Evolutionary conservation across 92 coral and sea anemone species (phyloP), one percentile per base, ranked within the genome.

Genomic region (Muricea muricata): DNA sequence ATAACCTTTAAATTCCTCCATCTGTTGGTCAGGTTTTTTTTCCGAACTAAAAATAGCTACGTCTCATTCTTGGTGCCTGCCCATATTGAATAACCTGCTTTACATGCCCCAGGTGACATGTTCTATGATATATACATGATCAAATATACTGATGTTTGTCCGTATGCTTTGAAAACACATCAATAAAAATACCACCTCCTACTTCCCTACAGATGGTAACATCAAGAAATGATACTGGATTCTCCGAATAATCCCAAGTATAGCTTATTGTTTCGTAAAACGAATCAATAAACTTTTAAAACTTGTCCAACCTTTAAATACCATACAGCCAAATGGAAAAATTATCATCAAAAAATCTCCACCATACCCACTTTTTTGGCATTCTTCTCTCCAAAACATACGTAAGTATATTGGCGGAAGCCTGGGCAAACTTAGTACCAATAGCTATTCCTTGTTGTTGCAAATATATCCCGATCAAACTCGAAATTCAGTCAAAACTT

Each of bases 81-180:
- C 75, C 75, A 68, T 30, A 68, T 26, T 47, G 75, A 34, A 68
- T 68, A 20, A 26, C 75, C 75, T 33, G 40, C 18, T 30, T 68
- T 20, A 68, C 46, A 68, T 68, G 75, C 48, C 29, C 37, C 71
- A 39, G 71, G 29, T 65, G 71, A 10, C 71, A 65, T 34, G 71
- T 26, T 0, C 71, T 65, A 65, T 65, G 71, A 10, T 39, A 65
- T 34, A 39, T 26, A 3, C 71, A 26, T 26, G 18, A 68, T 23
- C 37, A 20, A 47, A 68, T 33, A 68, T 68, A 34, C 75, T 68
- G 75, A 26, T 68, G 75, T 0, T 24, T 68, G 13, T 68, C 75
- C 50, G 46, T 41, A 29, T 20, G 28, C 20, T 68, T 34, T 3
- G 42, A 30, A 68, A 33, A 30, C 40, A 68, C 48, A 68, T 68